A percentile compares a stretch with the other conserved stretches of the same genome.
phyloP scores from a whole-genome alignment of 2,113 vertebrate species.

The Passer domesticus region DNA sequence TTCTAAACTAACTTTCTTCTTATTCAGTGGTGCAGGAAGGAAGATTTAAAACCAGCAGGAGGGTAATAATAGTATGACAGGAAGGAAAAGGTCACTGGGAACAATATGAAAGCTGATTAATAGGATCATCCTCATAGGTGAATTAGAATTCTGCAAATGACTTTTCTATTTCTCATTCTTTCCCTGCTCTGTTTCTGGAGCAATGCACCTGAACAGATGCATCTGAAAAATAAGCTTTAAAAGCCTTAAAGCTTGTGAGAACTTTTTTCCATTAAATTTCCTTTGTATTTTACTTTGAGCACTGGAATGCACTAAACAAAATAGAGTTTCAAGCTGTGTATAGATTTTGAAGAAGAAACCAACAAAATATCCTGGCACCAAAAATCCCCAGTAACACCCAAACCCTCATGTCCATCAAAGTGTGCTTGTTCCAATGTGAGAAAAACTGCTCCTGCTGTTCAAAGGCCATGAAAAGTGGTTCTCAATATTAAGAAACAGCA shows the following conservation, averaged over 20 bases:
- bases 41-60: conserved; percentile 21
- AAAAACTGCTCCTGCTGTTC: not conserved
- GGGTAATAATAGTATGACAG: not conserved
- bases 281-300: not conserved
- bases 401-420: not conserved
- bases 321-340: not conserved
- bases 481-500: not conserved
- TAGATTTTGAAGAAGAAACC: not conserved
- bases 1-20: conserved; percentile 15
- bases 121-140: not conserved
- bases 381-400: not conserved
- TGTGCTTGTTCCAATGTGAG: not conserved
- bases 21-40: not conserved
- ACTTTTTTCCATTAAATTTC: not conserved
- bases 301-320: not conserved
- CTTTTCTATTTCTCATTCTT: not conserved
- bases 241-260: not conserved
- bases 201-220: not conserved
- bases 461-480: not conserved
- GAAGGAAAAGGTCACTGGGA: conserved; percentile 19
- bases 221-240: not conserved
- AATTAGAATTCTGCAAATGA: not conserved
- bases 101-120: conserved; percentile 39
- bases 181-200: not conserved
- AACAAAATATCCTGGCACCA: not conserved